Conservation (phyloP, 2,113 vertebrate genomes). For the Phrynosoma blainvillii region DNA sequence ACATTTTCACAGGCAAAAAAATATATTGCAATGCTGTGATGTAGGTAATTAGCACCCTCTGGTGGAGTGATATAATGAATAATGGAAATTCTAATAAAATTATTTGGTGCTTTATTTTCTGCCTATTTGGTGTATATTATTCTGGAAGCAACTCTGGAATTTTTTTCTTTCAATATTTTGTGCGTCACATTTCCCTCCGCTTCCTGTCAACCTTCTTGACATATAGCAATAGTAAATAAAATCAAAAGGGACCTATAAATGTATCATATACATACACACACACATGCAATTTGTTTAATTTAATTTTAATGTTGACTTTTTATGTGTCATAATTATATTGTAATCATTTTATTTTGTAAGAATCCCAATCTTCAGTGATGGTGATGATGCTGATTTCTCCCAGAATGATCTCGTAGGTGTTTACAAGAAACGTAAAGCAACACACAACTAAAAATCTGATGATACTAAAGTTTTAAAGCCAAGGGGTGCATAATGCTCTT, state of each 20-base stretch:
- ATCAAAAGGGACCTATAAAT: not conserved
- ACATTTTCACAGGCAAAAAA: not conserved
- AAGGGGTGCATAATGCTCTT: no score
- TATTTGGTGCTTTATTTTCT: not conserved
- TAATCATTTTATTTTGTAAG: no score
- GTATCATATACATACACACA: not conserved
- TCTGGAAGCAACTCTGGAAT: not conserved
- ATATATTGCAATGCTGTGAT: not conserved
- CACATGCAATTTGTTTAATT: no score
- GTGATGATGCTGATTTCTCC: no score
- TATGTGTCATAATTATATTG: no score
- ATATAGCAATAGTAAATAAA: not conserved
- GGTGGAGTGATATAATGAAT: constrained; percentile 1
- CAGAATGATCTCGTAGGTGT: no score
- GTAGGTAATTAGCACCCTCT: not conserved
- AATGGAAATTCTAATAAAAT: not conserved
- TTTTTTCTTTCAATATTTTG: not conserved
- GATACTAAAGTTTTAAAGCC: no score
- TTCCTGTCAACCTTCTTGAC: not conserved
- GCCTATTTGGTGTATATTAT: not conserved
- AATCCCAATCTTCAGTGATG: no score
- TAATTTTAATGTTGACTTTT: no score
- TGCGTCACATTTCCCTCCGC: no score
- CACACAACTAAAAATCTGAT: no score
- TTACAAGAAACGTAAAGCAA: no score